Evolutionary conservation across 2,113 vertebrate genomes (phyloP), one percentile per base, ranked within the genome.

Genomic region (Istiophorus platypterus): DNA sequence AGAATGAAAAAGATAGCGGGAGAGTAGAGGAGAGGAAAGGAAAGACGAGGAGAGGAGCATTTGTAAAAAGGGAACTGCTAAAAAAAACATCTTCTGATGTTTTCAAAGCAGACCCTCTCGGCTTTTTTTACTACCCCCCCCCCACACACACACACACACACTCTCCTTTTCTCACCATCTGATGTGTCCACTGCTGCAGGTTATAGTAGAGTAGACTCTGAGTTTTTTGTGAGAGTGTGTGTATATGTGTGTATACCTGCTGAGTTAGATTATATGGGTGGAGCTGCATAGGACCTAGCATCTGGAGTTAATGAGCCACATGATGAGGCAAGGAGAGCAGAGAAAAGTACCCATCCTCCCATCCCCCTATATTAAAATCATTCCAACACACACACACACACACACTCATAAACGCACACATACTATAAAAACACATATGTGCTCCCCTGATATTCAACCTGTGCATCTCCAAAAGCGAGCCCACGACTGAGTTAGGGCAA

Each of bases 221-320:
- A 79, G 47, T 45, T 81, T 61, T 5, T 62, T 70, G 10, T 76
- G 42, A 78, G 13, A 58, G 15, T 72, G 39, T 63, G 27, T 58
- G 45, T 62, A 20, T 4, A 54, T 45, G 39, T 68, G 27, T 47
- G 39, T 22, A 39, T 65, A 34, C 59, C 54, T 58, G 57, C 58
- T 52, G 54, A 76, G 39, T 63, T 54, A 52, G 67, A 78, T 74
- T 78, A 65, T 49, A 68, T 47, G 80, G 82, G 87, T 51, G 82
- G 81, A 81, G 80, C 80, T 84, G 79, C 70, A 78, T 51, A 81
- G 67, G 78, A 52, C 59, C 59, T 67, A 78, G 76, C 88, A 91
- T 92, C 86, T 91, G 88, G 88, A 79, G 81, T 63, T 92, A 92
- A 91, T 90, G 89, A 92, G 90, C 81, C 88, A 81, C 70, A 89